phyloP scores from a whole-genome alignment of 2,888 invertebrate species.

The Dicyrtomina minuta region DNA sequence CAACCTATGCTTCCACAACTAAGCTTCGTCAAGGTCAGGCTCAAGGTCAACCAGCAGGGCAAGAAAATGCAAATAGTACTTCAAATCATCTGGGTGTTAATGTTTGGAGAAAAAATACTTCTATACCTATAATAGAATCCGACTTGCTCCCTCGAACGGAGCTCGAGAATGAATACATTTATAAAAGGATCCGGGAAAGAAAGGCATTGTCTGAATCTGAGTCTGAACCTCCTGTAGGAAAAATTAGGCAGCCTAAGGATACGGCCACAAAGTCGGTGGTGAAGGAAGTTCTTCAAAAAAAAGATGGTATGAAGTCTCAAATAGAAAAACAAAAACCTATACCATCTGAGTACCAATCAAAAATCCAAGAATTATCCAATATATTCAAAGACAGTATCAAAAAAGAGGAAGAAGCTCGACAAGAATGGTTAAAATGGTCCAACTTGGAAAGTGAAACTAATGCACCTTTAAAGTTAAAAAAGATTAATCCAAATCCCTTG shows the following conservation, averaged over 20 bases:
- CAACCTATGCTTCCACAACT: too few relatives aligned
- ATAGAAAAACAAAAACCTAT: too few relatives aligned
- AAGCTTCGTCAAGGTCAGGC: too few relatives aligned
- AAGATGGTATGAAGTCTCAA: too few relatives aligned
- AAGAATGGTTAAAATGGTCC: neutral
- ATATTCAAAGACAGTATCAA: constrained; percentile 1
- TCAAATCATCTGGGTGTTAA: neutral
- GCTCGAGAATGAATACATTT: constrained; percentile 16
- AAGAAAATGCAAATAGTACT: constrained; percentile 45
- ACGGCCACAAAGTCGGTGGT: neutral
- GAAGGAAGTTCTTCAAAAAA: neutral
- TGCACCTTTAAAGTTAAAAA: too few relatives aligned
- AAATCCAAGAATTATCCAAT: neutral
- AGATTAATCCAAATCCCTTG: too few relatives aligned
- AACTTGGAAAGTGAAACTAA: too few relatives aligned
- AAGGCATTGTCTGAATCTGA: neutral
- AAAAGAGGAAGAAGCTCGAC: constrained; percentile 4
- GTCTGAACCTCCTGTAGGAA: neutral
- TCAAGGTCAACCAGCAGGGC: constrained; percentile 6
- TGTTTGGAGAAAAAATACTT: too few relatives aligned
- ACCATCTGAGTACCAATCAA: neutral
- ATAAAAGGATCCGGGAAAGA: constrained; percentile 4
- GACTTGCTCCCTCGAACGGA: constrained; percentile 38
- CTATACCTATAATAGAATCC: constrained; percentile 12
- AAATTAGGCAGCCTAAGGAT: neutral